Percentiles rank a stretch among this genome's conserved stretches.
phyloP scores from a whole-genome alignment of 2,888 invertebrate species.

The Chouioia cunea region DNA sequence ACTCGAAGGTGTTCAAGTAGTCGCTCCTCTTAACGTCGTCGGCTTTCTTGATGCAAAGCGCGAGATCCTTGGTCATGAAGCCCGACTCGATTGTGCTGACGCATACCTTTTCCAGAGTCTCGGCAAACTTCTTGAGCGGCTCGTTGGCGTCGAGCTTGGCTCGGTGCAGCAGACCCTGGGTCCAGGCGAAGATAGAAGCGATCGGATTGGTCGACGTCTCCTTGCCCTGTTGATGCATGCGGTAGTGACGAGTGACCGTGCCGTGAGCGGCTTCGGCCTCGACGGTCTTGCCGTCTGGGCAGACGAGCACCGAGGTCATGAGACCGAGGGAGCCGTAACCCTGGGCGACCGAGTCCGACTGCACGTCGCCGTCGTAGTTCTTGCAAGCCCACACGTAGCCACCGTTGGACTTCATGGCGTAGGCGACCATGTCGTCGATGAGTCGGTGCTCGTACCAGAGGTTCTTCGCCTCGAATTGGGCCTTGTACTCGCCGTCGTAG shows the following conservation, averaged over 20 bases:
- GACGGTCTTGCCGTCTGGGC: slow-evolving; percentile 98
- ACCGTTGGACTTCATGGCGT: slow-evolving; percentile 97
- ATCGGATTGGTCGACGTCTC: slow-evolving; percentile 99
- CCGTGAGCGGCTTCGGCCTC: slow-evolving; percentile 99
- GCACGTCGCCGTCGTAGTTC: slow-evolving; percentile 99
- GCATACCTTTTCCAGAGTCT: slow-evolving; percentile 90
- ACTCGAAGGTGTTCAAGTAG: slow-evolving; percentile 97
- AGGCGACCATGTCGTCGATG: slow-evolving; percentile 99
- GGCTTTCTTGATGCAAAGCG: slow-evolving; percentile 97
- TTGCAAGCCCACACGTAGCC: slow-evolving; percentile 99
- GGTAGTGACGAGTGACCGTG: slow-evolving; percentile 93
- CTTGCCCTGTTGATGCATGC: slow-evolving; percentile 91
- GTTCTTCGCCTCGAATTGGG: slow-evolving; percentile 83
- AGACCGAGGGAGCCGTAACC: slow-evolving; percentile 96
- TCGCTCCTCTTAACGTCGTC: slow-evolving; percentile 81
- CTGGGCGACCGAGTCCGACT: slow-evolving; percentile 98
- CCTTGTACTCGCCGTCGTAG: slow-evolving; percentile 89
- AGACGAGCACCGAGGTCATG: slow-evolving; percentile 97
- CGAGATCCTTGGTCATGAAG: slow-evolving; percentile 97
- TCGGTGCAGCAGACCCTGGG: slow-evolving; percentile 91
- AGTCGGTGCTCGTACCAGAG: slow-evolving; percentile 99
- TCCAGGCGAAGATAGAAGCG: slow-evolving; percentile 99
- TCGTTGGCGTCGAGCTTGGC: slow-evolving; percentile 92
- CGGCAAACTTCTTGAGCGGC: slow-evolving; percentile 83
- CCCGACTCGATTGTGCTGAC: slow-evolving; percentile 95